phyloP scores from a whole-genome alignment of 2,888 invertebrate genomes.

The Cephalotes varians region DNA sequence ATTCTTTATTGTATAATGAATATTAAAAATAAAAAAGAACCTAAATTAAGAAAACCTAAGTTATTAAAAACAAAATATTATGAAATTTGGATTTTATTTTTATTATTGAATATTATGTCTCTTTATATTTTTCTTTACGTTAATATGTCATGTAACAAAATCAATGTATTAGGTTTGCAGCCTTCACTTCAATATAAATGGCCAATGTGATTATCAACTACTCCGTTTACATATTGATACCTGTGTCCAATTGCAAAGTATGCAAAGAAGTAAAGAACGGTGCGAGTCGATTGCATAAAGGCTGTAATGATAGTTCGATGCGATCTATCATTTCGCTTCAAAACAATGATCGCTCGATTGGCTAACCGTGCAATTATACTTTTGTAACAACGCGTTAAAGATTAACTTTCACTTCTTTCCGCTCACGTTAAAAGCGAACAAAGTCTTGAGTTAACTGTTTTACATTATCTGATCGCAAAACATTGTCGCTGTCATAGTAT shows the following conservation, averaged over 20 bases:
- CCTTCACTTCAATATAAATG: constrained; percentile 23
- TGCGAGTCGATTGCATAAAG: constrained; percentile 52
- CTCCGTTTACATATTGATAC: constrained; percentile 40
- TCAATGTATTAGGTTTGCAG: background rate
- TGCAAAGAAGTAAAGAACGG: constrained; percentile 36
- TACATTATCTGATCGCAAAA: constrained; percentile 2
- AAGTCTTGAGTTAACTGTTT: constrained; percentile 27
- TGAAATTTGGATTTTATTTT: background rate
- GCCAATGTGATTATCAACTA: constrained; percentile 10
- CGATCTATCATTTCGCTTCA: constrained; percentile 64
- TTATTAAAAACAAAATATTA: background rate
- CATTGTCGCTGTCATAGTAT: background rate
- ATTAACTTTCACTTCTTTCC: constrained; percentile 64
- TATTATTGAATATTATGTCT: background rate
- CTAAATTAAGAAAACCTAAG: background rate
- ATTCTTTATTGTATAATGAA: background rate
- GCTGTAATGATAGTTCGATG: constrained; percentile 66
- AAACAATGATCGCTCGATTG: constrained; percentile 72
- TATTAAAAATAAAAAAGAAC: constrained; percentile 5
- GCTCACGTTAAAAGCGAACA: constrained; percentile 38
- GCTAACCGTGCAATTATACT: constrained; percentile 71
- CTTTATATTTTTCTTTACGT: background rate
- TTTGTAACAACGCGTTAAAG: constrained; percentile 64
- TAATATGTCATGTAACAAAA: background rate
- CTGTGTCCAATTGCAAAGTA: constrained; percentile 44